Evolutionary conservation across 92 coral and sea anemone genomes (phyloP).

Genomic region (Palythoa heliodiscus): DNA sequence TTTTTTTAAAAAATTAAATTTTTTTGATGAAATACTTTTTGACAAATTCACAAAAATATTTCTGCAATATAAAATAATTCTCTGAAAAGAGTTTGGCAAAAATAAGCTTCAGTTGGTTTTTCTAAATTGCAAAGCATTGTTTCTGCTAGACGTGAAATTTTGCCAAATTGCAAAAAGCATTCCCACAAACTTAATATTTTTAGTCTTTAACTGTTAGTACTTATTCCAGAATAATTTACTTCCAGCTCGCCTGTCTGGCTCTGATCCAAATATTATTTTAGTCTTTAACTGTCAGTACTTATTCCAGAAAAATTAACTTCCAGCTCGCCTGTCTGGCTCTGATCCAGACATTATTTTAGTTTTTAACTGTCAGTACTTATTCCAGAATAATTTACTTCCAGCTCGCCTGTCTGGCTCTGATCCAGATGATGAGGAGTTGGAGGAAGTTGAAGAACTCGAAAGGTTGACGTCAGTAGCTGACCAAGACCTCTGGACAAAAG

Average conservation of each 20-base stretch:
- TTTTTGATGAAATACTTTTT: no score
- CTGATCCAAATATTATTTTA: slow-evolving; percentile 65
- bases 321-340: slow-evolving; percentile 90
- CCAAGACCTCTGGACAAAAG: slow-evolving; percentile 91
- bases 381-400: slow-evolving; percentile 21
- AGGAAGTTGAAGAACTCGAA: slow-evolving; percentile 92
- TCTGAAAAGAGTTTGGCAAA: no score
- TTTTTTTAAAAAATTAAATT: no score
- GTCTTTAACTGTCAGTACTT: neutral
- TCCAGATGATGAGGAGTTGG: slow-evolving; percentile 92
- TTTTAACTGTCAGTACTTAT: neutral
- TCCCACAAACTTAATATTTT: neutral
- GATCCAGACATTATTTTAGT: slow-evolving; percentile 65
- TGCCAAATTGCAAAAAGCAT: no score
- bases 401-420: slow-evolving; percentile 93
- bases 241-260: slow-evolving; percentile 91
- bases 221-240: neutral
- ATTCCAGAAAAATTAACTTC: neutral
- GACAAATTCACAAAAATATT: no score
- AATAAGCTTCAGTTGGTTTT: no score
- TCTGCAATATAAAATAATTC: no score
- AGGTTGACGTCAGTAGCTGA: slow-evolving; percentile 77
- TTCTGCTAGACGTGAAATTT: no score
- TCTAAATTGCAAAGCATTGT: no score
- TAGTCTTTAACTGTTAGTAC: neutral